Base-by-base conservation (phyloP, 2,113 vertebrate species). In the Pongo pygmaeus region DNA sequence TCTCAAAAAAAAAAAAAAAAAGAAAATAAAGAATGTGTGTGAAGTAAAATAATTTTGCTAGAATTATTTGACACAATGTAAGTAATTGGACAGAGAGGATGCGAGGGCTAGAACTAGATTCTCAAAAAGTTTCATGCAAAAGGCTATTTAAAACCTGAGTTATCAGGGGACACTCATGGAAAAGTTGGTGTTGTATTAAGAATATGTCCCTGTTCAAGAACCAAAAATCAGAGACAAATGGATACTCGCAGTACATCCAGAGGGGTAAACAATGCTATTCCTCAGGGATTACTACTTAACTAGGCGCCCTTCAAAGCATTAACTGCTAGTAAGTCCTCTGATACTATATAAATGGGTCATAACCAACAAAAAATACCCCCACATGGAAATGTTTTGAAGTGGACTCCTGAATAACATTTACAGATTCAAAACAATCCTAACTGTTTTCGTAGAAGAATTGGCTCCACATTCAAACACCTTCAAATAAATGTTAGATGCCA, bases 141-240 rank as follows among this genome's bases (percentile, higher is more conserved):
- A 83, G 25, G 3, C 13, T 81, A 4, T 78, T 88, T 97, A 96
- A 93, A 96, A 93, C 86, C 18, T 23, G 23, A 80, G 43, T 96
- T 48, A 55, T 85, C 48, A 92, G 52, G 70, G 55, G 10, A 90
- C 25, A 18, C 59, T 38, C 64, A n/a, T 89, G 80, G 46, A 64
- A 84, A 88, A 86, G n/a, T 94, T 88, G 74, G 46, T 94, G 25
- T 84, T 93, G 22, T 84, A 2, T 84, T 93, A 97, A 84, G 48
- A 88, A 38, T 75, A 30, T 75, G 67, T 59, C 40, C 35, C 12
- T 57, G 14, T 86, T 92, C 17, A 85, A 91, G 87, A 61, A 79
- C 25, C 22, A 48, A 38, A 88, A 92, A 13, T 69, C 43, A 80
- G 77, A 79, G 77, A 40, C 43, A 85, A n/a, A 32, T 75, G 61